phyloP scores from a whole-genome alignment of 2,888 invertebrate genomes.

The Cistogaster globosa region DNA sequence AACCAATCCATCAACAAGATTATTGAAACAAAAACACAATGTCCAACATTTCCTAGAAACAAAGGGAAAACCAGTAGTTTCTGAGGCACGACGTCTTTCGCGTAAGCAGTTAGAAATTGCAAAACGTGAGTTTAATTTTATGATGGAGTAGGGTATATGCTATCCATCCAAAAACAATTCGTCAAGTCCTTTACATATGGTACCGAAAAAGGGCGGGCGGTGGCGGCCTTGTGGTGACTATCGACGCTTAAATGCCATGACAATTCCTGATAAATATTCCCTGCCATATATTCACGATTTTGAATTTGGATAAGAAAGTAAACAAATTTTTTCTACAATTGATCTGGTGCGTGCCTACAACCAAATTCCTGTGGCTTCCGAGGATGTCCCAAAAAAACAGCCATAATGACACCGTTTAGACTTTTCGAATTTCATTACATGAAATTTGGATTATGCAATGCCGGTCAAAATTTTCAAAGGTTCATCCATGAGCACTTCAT shows the following conservation, averaged over 20 bases:
- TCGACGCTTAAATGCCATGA: conserved; percentile 75
- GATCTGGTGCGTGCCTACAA: conserved; percentile 43
- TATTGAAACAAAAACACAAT: neutral
- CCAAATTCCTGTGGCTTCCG: conserved; percentile 18
- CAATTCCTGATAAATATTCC: conserved; percentile 78
- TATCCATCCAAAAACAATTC: too few relatives aligned
- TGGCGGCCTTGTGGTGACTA: conserved; percentile 78
- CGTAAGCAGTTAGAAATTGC: too few relatives aligned
- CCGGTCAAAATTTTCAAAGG: conserved; percentile 68
- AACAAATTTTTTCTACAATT: conserved; percentile 53
- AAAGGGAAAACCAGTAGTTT: neutral
- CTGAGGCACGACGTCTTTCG: neutral
- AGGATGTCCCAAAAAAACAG: conserved; percentile 7
- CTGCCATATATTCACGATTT: conserved; percentile 77
- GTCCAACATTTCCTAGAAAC: too few relatives aligned
- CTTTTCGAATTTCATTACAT: conserved; percentile 28
- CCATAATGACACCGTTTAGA: conserved; percentile 23
- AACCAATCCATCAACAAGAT: neutral
- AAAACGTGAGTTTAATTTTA: too few relatives aligned
- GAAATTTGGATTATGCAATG: conserved; percentile 37
- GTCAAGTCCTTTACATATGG: too few relatives aligned
- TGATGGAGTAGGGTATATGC: too few relatives aligned
- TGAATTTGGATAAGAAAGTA: conserved; percentile 39
- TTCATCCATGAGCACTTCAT: conserved; percentile 38
- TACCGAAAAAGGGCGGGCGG: too few relatives aligned